Evolutionary conservation across 1,140 invertebrate species (phyloP), one percentile per base, ranked within the genome.

Genomic region (Conus ventricosus): DNA sequence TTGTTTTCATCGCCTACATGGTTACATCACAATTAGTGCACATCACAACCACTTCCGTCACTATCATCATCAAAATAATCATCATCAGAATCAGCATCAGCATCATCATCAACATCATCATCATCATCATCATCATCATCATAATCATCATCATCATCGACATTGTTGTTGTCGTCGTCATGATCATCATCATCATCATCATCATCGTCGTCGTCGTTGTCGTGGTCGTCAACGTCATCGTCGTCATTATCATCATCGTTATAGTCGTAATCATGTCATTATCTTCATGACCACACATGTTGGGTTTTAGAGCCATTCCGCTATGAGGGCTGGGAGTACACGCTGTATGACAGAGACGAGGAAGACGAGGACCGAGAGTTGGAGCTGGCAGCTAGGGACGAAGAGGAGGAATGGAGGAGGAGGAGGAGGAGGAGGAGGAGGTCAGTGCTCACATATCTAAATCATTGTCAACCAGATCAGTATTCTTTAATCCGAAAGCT

Each of bases 291-390:
- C 20, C 3, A n/a, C 20, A 63, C 60, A 63, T 10, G 23, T 71
- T 20, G 20, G 13, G 67, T 71, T 71, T 20, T 20, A 94, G 94
- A 91, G 55, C 90, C 76, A 20, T 93, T 92, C 51, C 89, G 88
- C 78, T 93, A 94, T 83, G 78, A 91, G 55, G 92, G 91, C 39
- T 93, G 93, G 93, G 94, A 94, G 82, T 92, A 92, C 51, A 82
- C 92, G 39, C 92, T 91, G 39, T 89, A 92, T 84, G 94, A 95
- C 88, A 87, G 93, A 20, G 95, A 95, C 91, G 94, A 95, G 84
- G 95, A 94, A 80, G 95, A 95, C 55, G 94, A 95, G 89, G 94
- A 95, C 86, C 82, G 83, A 11, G 94, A 93, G 17, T 92, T 91
- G 88, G 92, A 93, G 86, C 88, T 87, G 82, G 91, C 91, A 25